A percentile compares a stretch with the other conserved stretches of the same genome.
phyloP scores from a whole-genome alignment of 2,113 vertebrate species.

The Periophthalmus modestus region DNA sequence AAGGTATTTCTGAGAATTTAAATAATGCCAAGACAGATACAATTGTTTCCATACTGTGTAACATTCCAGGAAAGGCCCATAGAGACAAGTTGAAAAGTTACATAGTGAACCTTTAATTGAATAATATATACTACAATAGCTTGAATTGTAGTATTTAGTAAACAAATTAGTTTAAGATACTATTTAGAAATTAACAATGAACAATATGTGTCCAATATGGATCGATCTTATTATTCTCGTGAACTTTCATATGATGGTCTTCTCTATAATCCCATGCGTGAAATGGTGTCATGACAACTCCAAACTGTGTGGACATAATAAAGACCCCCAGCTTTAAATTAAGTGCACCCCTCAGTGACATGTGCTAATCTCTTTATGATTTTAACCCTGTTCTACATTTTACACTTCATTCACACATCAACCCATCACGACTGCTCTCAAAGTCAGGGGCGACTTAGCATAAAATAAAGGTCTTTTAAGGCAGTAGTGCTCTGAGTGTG shows the following conservation, averaged over 20 bases:
- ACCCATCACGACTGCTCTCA: slow-evolving; percentile 49
- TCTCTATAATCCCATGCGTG: background rate
- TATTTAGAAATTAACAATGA: too few relatives aligned
- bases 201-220: background rate
- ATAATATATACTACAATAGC: too few relatives aligned
- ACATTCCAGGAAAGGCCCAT: too few relatives aligned
- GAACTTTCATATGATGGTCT: background rate
- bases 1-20: too few relatives aligned
- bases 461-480: slow-evolving; percentile 49
- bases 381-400: slow-evolving; percentile 53
- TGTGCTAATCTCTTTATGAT: slow-evolving; percentile 58
- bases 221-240: background rate
- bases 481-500: slow-evolving; percentile 54
- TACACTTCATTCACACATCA: slow-evolving; percentile 49
- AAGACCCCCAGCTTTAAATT: slow-evolving; percentile 20
- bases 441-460: slow-evolving; percentile 58
- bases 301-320: slow-evolving; percentile 21
- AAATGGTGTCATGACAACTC: background rate
- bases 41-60: too few relatives aligned
- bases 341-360: slow-evolving; percentile 54
- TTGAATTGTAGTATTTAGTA: background rate
- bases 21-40: too few relatives aligned
- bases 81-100: too few relatives aligned
- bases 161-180: too few relatives aligned
- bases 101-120: too few relatives aligned